Base-by-base conservation (phyloP, 1,140 invertebrate genomes). In the Saccostrea glomerata region DNA sequence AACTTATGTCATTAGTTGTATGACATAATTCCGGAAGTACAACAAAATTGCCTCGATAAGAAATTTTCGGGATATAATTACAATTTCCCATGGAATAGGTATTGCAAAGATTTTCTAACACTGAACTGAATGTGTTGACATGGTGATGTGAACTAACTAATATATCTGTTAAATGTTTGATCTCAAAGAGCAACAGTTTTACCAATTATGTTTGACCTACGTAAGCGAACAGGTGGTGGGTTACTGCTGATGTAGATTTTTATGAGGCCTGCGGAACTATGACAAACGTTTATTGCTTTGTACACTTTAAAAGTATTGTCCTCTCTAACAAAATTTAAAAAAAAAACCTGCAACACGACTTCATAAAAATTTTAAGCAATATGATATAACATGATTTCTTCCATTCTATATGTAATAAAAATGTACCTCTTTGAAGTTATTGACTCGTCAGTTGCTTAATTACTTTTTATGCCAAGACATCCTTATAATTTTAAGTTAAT, bases 51-150 rank as follows among this genome's bases (percentile, higher is more conserved):
- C 70, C 30, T 30, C 25, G 70, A 77, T 77, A 36, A 77, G 70
- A 36, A 77, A 15, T 25, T 30, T 77, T 30, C 30, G 15, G 70
- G 70, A 77, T 77, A 30, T 77, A 17, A 77, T 77, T 77, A 0
- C 70, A 36, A 77, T 77, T 77, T 77, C 70, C 70, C 70, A 77
- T 77, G 70, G 25, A 25, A 30, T 30, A 77, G 30, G 70, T 36
- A 77, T 30, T 77, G 70, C 30, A 77, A 63, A 77, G 70, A 77
- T 77, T 77, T 77, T 13, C 13, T 12, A 77, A 36, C 5, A 25
- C 25, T 25, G 30, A 36, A 40, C 12, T 77, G 25, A 77, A 13
- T 36, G 70, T 77, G 30, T 36, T 77, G 70, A 77, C 25, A 77
- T 77, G 23, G 25, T 30, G 70, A 36, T 30, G 25, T 77, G 70